A percentile compares a stretch with the other conserved stretches of the same genome.
Evolutionary conservation across 2,797 vertebrate species (phyloP).

Genomic region (Cuculus canorus): DNA sequence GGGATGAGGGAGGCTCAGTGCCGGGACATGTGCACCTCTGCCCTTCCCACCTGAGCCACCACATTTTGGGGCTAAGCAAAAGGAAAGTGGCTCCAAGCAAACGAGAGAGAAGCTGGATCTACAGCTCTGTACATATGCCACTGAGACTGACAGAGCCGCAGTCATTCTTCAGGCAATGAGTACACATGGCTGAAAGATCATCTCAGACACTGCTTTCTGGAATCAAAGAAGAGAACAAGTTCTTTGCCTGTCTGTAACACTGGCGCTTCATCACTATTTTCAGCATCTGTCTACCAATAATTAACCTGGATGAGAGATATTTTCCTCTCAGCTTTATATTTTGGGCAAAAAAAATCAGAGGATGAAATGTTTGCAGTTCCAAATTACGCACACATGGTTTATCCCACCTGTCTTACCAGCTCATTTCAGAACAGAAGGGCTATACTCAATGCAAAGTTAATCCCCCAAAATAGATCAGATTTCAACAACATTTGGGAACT

Average conservation of each 20-base stretch:
- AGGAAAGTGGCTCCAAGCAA: background rate
- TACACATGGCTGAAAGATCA: background rate
- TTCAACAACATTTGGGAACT: conserved; percentile 2
- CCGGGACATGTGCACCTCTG: background rate
- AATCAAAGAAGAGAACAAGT: background rate
- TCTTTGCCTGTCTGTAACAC: background rate
- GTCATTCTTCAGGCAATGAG: background rate
- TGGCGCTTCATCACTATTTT: background rate
- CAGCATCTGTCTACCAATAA: background rate
- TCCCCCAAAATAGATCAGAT: background rate
- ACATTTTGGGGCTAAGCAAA: background rate
- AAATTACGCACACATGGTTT: background rate
- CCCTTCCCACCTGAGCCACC: background rate
- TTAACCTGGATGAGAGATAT: background rate
- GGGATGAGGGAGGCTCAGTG: background rate
- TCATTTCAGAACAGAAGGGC: background rate
- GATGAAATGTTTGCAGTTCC: background rate
- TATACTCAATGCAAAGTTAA: background rate
- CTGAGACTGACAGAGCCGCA: background rate
- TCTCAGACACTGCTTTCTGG: background rate
- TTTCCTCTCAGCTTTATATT: background rate
- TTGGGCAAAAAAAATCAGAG: background rate
- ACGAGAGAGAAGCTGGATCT: background rate
- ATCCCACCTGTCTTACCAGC: background rate
- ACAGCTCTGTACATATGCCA: background rate